Evolutionary conservation across 2,888 invertebrate genomes (phyloP).

Genomic region (Apotomis betuletana): DNA sequence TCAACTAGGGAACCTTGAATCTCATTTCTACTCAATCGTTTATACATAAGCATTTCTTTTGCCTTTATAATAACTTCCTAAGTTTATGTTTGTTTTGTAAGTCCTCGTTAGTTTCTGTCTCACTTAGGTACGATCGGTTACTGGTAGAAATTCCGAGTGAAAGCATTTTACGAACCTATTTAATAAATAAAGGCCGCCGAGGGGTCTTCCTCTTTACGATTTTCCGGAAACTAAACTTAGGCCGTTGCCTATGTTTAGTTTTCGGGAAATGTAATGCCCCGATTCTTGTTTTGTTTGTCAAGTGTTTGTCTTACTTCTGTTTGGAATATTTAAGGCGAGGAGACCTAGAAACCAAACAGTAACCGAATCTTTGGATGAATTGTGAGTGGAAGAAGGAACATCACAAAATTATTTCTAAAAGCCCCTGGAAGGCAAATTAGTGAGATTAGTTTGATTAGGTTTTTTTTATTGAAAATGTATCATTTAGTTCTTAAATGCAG

Average conservation of each 20-base stretch:
- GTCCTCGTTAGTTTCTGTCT: slow-evolving; percentile 7
- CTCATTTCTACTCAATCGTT: slow-evolving; percentile 33
- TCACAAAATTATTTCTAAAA: slow-evolving; percentile 22
- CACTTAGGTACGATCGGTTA: neutral
- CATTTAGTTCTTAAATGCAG: neutral
- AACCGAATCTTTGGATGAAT: neutral
- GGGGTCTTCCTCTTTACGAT: too few species aligned
- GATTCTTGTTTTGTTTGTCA: too few species aligned
- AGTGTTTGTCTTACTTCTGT: too few species aligned
- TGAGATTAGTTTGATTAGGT: slow-evolving; percentile 38
- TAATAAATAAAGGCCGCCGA: too few species aligned
- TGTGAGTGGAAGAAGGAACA: neutral
- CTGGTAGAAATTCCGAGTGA: neutral
- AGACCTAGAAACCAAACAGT: neutral
- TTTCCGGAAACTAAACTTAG: too few species aligned
- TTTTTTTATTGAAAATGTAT: neutral
- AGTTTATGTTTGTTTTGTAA: slow-evolving; percentile 27
- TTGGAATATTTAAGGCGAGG: too few species aligned
- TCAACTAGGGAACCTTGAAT: slow-evolving; percentile 34
- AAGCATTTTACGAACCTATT: too few species aligned
- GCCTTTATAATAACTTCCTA: slow-evolving; percentile 26
- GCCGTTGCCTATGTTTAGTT: too few species aligned
- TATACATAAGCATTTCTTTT: slow-evolving; percentile 31
- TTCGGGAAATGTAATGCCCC: too few species aligned
- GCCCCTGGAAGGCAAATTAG: slow-evolving; percentile 34